A percentile compares a stretch with the other conserved stretches of the same genome.
Evolutionary conservation across 1,140 invertebrate genomes (phyloP).

Genomic region (Drosophila kikkawai): DNA sequence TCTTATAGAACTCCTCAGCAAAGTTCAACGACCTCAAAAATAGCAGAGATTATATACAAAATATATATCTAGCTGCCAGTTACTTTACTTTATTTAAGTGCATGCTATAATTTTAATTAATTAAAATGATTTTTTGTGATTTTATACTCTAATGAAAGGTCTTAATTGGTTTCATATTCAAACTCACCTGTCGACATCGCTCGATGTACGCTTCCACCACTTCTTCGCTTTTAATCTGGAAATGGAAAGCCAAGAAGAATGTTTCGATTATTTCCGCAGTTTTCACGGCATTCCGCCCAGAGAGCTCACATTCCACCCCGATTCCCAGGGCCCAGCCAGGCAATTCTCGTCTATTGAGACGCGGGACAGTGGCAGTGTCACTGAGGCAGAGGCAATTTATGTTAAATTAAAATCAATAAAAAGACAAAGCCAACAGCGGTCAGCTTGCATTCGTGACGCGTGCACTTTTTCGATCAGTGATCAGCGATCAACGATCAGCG

Average conservation of each 20-base stretch:
- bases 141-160: neutral
- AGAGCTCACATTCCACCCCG: conserved; percentile 30
- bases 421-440: conserved; percentile 29
- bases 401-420: conserved; percentile 81
- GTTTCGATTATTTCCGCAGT: conserved; percentile 45
- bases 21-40: neutral
- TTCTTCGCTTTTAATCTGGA: conserved; percentile 87
- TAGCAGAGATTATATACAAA: neutral
- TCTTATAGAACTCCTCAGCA: neutral
- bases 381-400: conserved; percentile 59
- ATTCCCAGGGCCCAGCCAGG: conserved; percentile 30
- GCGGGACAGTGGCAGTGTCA: conserved; percentile 13
- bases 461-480: conserved; percentile 33
- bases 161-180: neutral
- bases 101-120: neutral
- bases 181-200: conserved; percentile 86
- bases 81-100: neutral
- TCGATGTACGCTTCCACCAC: conserved; percentile 88
- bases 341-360: conserved; percentile 40
- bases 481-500: conserved; percentile 19
- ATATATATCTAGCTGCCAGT: neutral
- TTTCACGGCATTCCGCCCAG: conserved; percentile 1
- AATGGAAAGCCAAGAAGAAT: conserved; percentile 19
- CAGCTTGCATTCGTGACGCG: conserved; percentile 39
- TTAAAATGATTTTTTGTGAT: too few species aligned